Evolutionary conservation across 2,797 vertebrate genomes (phyloP).

Genomic region (Hemitrygon akajei): DNA sequence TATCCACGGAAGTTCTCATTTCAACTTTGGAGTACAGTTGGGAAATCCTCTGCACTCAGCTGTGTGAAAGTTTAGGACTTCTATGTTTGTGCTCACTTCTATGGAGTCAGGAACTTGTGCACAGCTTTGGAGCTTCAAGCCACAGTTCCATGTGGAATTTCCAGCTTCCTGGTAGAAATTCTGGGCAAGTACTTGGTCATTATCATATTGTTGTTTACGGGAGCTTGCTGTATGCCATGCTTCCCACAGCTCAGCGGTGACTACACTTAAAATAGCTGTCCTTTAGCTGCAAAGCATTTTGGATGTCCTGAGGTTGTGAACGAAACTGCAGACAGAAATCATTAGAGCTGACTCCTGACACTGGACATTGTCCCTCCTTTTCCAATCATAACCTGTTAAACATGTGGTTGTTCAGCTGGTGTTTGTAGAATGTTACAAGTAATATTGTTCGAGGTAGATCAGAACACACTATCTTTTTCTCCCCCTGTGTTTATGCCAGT

Average conservation of each 20-base stretch:
- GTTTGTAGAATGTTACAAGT: background rate
- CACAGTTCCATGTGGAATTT: too few relatives aligned
- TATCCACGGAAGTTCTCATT: too few relatives aligned
- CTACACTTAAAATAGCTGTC: background rate
- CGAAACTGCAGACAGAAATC: background rate
- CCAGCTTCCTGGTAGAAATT: too few relatives aligned
- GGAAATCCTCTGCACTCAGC: too few relatives aligned
- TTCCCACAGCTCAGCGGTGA: background rate
- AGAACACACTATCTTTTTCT: background rate
- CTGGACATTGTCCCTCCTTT: background rate
- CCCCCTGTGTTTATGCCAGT: background rate
- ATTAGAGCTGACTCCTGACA: background rate
- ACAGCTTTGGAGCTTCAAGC: too few relatives aligned
- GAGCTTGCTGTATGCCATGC: background rate
- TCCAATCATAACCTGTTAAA: background rate
- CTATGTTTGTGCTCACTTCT: too few relatives aligned
- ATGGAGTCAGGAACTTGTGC: too few relatives aligned
- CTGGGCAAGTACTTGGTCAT: background rate
- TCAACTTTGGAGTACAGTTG: too few relatives aligned
- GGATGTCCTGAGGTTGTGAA: background rate
- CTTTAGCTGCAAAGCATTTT: background rate
- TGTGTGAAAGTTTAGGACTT: too few relatives aligned
- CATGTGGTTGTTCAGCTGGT: background rate
- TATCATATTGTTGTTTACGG: background rate
- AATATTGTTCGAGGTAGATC: background rate